A percentile compares a stretch with the other conserved stretches of the same genome.
Conservation (phyloP, 2,888 invertebrate genomes). For the Macaria notata region DNA sequence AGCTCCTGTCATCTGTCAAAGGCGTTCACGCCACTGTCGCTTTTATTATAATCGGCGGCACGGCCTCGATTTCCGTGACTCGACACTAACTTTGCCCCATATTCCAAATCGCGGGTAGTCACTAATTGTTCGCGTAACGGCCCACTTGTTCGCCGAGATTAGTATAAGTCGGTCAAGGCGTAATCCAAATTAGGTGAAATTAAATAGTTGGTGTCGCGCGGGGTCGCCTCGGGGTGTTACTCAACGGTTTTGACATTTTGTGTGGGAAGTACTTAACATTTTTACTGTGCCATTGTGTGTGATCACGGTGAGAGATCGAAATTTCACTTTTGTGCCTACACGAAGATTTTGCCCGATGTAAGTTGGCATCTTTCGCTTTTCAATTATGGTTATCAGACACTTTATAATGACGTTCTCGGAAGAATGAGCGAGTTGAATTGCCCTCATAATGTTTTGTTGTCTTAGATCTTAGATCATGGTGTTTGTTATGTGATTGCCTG, state of each 20-base stretch:
- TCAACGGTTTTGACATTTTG: conserved; percentile 50
- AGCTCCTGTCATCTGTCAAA: conserved; percentile 47
- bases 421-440: conserved; percentile 26
- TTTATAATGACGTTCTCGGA: conserved; percentile 26
- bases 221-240: conserved; percentile 49
- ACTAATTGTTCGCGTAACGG: conserved; percentile 35
- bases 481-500: conserved; percentile 27
- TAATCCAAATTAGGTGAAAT: conserved; percentile 58
- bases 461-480: conserved; percentile 18
- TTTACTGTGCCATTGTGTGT: conserved; percentile 50
- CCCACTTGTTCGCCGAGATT: conserved; percentile 37
- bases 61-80: conserved; percentile 25
- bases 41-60: conserved; percentile 29
- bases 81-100: conserved; percentile 24
- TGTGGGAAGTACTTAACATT: conserved; percentile 64
- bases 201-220: conserved; percentile 48
- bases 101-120: conserved; percentile 45
- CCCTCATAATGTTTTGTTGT: conserved; percentile 21
- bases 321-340: conserved; percentile 68
- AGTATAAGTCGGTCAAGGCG: conserved; percentile 60
- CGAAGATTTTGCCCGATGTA: conserved; percentile 41
- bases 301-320: conserved; percentile 65
- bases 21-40: conserved; percentile 41
- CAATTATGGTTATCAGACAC: conserved; percentile 21
- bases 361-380: conserved; percentile 20